phyloP scores from a whole-genome alignment of 2,797 vertebrate genomes.

The Argentina silus region DNA sequence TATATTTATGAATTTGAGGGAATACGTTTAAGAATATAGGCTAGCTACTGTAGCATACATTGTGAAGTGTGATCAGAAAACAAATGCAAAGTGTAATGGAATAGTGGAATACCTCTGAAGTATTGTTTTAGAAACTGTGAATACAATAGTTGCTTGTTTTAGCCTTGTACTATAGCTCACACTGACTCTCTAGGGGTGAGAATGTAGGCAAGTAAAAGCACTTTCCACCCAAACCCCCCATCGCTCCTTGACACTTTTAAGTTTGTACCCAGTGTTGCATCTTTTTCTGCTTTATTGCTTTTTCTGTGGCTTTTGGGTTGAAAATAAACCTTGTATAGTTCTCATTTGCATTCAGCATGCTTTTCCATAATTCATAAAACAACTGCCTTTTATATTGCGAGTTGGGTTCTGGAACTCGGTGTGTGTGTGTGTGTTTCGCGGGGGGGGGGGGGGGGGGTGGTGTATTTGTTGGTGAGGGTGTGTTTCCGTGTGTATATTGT shows the following conservation, averaged over 20 bases:
- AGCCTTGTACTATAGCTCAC: conserved; percentile 47
- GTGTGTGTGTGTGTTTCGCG: neutral
- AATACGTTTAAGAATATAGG: conserved; percentile 22
- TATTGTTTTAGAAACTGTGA: conserved; percentile 34
- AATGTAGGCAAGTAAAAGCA: conserved; percentile 30
- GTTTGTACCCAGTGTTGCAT: conserved; percentile 40
- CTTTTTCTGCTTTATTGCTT: conserved; percentile 45
- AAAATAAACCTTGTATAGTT: conserved; percentile 44
- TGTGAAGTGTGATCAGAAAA: conserved; percentile 51
- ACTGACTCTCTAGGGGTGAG: conserved; percentile 45
- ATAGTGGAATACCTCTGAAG: conserved; percentile 29
- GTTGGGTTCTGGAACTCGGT: conserved; percentile 19
- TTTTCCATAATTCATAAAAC: conserved; percentile 65
- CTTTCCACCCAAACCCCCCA: conserved; percentile 1
- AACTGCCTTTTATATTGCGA: conserved; percentile 44
- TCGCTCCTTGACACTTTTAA: conserved; percentile 48
- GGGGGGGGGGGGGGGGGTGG: neutral
- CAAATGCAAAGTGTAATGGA: conserved; percentile 12
- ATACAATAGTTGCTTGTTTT: conserved; percentile 50
- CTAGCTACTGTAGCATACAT: conserved; percentile 18
- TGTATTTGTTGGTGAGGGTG: conserved; percentile 5
- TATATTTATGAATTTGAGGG: conserved; percentile 45
- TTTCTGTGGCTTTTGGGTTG: conserved; percentile 40
- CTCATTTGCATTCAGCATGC: conserved; percentile 60
- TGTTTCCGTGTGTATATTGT: conserved; percentile 11